phyloP scores from a whole-genome alignment of 2,797 vertebrate species.

The Ammospiza maritima region DNA sequence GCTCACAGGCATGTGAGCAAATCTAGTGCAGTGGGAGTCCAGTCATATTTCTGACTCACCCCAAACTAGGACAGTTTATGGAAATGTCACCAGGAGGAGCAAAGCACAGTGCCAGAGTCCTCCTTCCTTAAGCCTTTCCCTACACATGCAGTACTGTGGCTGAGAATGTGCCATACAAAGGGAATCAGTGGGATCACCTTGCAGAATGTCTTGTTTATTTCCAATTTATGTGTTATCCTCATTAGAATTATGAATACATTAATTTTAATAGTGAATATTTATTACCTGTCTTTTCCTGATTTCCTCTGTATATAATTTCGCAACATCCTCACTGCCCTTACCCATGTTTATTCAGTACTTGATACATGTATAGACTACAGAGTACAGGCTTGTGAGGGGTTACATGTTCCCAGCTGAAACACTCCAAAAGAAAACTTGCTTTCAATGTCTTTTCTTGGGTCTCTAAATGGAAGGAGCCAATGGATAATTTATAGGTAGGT shows the following conservation, averaged over 20 bases:
- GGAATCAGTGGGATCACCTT: not conserved
- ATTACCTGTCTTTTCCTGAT: not conserved
- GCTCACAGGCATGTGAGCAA: not conserved
- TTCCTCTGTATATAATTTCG: not conserved
- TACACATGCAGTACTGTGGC: rapidly evolving
- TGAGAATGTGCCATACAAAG: not conserved
- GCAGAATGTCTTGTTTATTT: not conserved
- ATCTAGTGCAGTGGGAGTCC: not conserved
- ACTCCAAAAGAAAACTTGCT: not conserved
- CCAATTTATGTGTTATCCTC: not conserved
- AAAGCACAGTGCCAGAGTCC: not conserved
- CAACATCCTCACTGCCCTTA: not conserved
- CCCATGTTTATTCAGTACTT: not conserved
- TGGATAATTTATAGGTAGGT: not conserved
- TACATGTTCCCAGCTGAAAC: not conserved
- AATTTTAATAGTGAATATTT: not conserved
- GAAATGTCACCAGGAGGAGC: not conserved
- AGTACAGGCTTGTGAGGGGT: not conserved
- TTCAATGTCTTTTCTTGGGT: not conserved
- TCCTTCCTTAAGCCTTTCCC: not conserved
- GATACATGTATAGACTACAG: not conserved
- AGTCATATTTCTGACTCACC: slow-evolving; percentile 1
- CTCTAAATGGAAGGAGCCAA: not conserved
- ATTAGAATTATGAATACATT: not conserved
- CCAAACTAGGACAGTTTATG: not conserved